phyloP scores from a whole-genome alignment of 2,113 vertebrate species.

The Anoura caudifer region DNA sequence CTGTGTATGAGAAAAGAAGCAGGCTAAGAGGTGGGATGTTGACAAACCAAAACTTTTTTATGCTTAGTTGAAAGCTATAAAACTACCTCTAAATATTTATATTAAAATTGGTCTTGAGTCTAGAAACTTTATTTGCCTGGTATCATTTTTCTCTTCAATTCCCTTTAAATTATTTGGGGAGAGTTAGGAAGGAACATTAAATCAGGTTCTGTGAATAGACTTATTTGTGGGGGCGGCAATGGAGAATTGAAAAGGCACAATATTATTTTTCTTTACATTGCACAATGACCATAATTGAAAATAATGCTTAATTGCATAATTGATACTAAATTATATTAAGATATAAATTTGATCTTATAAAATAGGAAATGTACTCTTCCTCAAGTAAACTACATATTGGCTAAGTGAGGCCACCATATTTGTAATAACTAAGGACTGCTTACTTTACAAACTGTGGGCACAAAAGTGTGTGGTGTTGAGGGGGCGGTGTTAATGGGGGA shows the following conservation, averaged over 20 bases:
- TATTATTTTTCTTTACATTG: background rate
- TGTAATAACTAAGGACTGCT: background rate
- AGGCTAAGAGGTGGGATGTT: background rate
- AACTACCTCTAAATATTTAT: background rate
- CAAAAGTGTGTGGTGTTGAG: background rate
- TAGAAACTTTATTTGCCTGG: background rate
- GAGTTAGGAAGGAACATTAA: background rate
- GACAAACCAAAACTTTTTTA: background rate
- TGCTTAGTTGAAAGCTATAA: background rate
- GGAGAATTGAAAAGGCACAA: background rate
- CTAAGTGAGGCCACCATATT: background rate
- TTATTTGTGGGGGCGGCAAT: background rate
- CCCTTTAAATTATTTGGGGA: background rate
- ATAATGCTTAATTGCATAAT: background rate
- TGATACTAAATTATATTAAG: background rate
- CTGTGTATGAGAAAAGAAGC: background rate
- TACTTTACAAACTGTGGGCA: background rate
- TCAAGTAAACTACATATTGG: background rate
- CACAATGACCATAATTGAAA: background rate
- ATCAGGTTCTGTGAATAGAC: background rate
- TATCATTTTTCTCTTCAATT: background rate
- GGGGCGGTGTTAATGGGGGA: background rate
- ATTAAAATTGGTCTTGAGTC: background rate
- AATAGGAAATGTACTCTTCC: background rate
- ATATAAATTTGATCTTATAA: background rate